Conservation (phyloP, 2,113 vertebrate species). For the Hiodon tergisus region DNA sequence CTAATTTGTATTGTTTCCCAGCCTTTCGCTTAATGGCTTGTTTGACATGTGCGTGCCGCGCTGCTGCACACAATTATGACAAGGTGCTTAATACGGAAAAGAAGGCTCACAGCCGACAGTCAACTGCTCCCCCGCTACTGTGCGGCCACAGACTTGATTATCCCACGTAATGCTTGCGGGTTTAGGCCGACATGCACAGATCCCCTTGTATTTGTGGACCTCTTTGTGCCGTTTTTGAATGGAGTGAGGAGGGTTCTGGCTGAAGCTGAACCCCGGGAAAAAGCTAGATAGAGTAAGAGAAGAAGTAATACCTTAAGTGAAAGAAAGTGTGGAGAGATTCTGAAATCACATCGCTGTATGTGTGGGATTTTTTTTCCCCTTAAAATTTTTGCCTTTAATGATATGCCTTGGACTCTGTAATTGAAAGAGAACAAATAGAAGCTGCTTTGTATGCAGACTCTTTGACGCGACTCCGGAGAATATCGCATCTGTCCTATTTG, state of each 20-base stretch:
- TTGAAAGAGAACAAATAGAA: slow-evolving; percentile 45
- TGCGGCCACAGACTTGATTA: neutral
- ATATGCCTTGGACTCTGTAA: slow-evolving; percentile 39
- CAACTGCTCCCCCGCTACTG: slow-evolving; percentile 29
- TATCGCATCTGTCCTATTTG: slow-evolving; percentile 35
- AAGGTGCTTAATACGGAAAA: slow-evolving; percentile 19
- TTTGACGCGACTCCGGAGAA: slow-evolving; percentile 30
- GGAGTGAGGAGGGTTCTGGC: slow-evolving; percentile 3
- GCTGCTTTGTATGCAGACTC: slow-evolving; percentile 51
- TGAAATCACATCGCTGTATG: slow-evolving; percentile 10
- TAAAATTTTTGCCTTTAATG: slow-evolving; percentile 31
- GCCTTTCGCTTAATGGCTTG: slow-evolving; percentile 38
- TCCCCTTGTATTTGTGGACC: neutral
- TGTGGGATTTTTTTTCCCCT: slow-evolving; percentile 28
- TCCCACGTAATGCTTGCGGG: neutral
- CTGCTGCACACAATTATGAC: slow-evolving; percentile 52
- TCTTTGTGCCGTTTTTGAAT: slow-evolving; percentile 10
- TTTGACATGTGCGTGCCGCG: slow-evolving; percentile 44
- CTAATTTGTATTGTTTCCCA: slow-evolving; percentile 15
- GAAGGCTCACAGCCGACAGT: slow-evolving; percentile 41
- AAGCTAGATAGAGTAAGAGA: neutral
- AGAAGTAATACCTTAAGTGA: neutral
- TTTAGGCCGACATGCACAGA: neutral
- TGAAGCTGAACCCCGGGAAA: slow-evolving; percentile 1
- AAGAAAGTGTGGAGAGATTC: neutral